Base-by-base conservation (phyloP, 2,888 invertebrate species). In the Sialis fuliginosa region DNA sequence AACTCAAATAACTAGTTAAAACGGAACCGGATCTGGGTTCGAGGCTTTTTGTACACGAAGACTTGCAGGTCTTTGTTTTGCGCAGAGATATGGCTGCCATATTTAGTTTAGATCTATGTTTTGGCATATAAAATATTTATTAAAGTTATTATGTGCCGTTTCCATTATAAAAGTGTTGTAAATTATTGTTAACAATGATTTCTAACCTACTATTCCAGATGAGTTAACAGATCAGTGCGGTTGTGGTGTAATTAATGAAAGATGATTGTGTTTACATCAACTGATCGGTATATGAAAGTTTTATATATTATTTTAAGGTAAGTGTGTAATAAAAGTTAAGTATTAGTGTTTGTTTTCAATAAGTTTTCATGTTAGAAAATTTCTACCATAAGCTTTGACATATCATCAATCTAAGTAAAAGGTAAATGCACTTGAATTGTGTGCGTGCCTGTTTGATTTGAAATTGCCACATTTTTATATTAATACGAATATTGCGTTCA, bases 61-160 rank as follows among this genome's bases (percentile, higher is more conserved):
- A 63, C 64, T 60, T 60, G 64, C 62, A 65, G 64, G 65, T 65
- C 66, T 79, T 81, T 81, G 81, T 80, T 81, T 80, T 80, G 75
- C 74, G 78, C 75, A 75, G 77, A 78, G 78, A 74, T 79, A 81
- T 81, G 80, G 81, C 81, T 80, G 81, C 81, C 81, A 81, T 81
- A 79, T 81, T 81, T 79, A 77, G 79, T 72, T 79, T 78, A 77
- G 75, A 77, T 78, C 76, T 77, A 79, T 80, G 79, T 80, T 80
- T 80, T 79, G 75, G 73, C 68, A 69, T 67, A 68, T 66, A 60
- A 59, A 58, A 55, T 61, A 59, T 58, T 58, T 58, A 57, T 62
- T 62, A 58, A 55, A 57, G 54, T 55, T 58, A 62, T 59, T 59
- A 58, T 58, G 53, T 53, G 54, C 56, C 57, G 58, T 59, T 60